Evolutionary conservation across 2,797 vertebrate species (phyloP), one percentile per base, ranked within the genome.

Genomic region (Myripristis murdjan): DNA sequence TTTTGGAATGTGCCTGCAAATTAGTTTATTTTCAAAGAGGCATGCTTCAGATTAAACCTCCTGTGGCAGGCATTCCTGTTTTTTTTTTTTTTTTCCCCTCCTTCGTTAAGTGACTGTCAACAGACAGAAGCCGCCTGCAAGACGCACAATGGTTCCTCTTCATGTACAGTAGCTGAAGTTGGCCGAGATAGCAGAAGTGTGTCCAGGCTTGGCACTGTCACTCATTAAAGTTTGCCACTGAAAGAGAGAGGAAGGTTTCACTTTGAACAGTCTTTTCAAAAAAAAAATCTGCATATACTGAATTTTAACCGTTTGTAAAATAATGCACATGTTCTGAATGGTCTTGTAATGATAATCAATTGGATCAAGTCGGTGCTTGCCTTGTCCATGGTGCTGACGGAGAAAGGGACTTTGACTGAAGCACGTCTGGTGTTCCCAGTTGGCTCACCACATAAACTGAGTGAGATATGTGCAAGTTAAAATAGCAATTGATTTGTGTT

Each of bases 241-340:
- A 48, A 52, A 77, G 64, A 78, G 26, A 53, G 63, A 49, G 35
- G 15, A 43, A 61, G 64, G 79, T 77, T 86, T 81, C 39, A 37
- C 82, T 87, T 90, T 84, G 60, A 88, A 89, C 55, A 43, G 61
- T 78, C 64, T 86, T 72, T 88, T 79, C 82, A 90, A 89, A 83
- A 90, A 89, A 83, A 90, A 90, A 91, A 89, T 83, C 78, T 83
- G 70, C 60, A 57, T 75, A 55, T 89, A 88, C 84, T 87, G 65
- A 64, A 90, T 90, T 91, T 82, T 39, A 79, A 55, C 70, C 44
- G 31, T 70, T 70, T 78, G 85, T 80, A 77, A 81, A 85, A 85
- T 73, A 64, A 71, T 72, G 74, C 84, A 86, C 87, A 82, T 81
- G 73, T 64, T 56, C 65, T 46, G 52, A 87, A 66, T 54, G 49